A percentile compares a stretch with the other conserved stretches of the same genome.
These are phyloP conservation scores for Dicrurus megarhynchus DNA, from an alignment of 2,113 vertebrate species.

Conservation along the genomic window DNA sequence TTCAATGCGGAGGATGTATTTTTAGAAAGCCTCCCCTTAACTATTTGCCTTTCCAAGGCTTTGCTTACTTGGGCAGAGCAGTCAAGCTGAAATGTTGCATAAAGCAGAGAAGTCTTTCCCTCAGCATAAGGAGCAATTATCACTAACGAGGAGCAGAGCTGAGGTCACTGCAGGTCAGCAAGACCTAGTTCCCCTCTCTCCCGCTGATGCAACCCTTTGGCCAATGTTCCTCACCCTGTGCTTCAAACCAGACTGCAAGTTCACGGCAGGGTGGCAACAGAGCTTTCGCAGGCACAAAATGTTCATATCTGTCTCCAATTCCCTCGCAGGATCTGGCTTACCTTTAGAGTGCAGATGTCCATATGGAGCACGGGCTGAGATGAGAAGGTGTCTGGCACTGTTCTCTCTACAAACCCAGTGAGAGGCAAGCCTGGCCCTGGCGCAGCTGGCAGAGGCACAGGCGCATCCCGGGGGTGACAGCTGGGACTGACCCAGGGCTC, in stretches of 20 bases:
- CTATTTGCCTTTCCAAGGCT: background rate
- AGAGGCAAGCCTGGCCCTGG: background rate
- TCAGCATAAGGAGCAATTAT: background rate
- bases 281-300: background rate
- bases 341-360: background rate
- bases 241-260: background rate
- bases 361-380: accelerated
- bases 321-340: background rate
- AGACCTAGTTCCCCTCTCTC: background rate
- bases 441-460: background rate
- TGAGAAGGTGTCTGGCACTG: background rate
- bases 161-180: background rate
- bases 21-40: background rate
- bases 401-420: accelerated
- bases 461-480: background rate
- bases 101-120: background rate
- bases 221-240: background rate
- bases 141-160: background rate
- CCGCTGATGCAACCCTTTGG: background rate
- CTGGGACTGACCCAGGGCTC: accelerated
- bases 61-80: background rate
- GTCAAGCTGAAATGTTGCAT: accelerated
- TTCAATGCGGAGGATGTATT: background rate
- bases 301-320: accelerated
- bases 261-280: accelerated